These are phyloP conservation scores for Gastracanthus pulcherrimus DNA, from an alignment of 2,888 invertebrate species.

Conservation along the genomic window DNA sequence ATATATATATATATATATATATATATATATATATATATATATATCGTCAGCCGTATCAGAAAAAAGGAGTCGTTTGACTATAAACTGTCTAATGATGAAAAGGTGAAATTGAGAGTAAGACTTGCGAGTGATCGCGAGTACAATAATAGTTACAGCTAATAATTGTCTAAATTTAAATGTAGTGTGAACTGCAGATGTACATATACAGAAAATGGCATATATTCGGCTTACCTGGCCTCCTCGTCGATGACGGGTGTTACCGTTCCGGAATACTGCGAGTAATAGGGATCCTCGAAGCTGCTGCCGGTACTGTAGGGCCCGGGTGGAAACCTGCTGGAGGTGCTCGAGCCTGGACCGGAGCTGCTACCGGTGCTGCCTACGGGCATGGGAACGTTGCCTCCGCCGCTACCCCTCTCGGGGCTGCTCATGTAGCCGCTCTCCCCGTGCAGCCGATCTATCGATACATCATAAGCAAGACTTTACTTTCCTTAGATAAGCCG, in stretches of 20 bases:
- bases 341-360: slow-evolving; percentile 67
- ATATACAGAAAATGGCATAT: not conserved
- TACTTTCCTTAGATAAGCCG: not conserved
- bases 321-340: slow-evolving; percentile 72
- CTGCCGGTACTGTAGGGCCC: slow-evolving; percentile 80
- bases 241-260: slow-evolving; percentile 96
- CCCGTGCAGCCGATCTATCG: slow-evolving; percentile 78
- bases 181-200: not conserved
- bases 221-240: slow-evolving; percentile 84
- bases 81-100: too few species aligned
- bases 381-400: slow-evolving; percentile 71
- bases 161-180: too few species aligned
- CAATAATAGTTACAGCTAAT: too few species aligned
- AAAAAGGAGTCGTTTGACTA: too few species aligned
- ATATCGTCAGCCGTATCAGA: too few species aligned
- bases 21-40: too few species aligned
- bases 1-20: too few species aligned
- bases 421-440: slow-evolving; percentile 92
- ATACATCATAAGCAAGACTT: too few species aligned
- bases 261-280: slow-evolving; percentile 88
- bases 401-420: slow-evolving; percentile 85
- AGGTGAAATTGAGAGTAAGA: too few species aligned
- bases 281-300: slow-evolving; percentile 92
- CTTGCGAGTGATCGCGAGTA: too few species aligned
- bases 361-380: slow-evolving; percentile 67